Evolutionary conservation across 2,113 vertebrate genomes (phyloP), one percentile per base, ranked within the genome.

Genomic region (Rhizomys pruinosus): DNA sequence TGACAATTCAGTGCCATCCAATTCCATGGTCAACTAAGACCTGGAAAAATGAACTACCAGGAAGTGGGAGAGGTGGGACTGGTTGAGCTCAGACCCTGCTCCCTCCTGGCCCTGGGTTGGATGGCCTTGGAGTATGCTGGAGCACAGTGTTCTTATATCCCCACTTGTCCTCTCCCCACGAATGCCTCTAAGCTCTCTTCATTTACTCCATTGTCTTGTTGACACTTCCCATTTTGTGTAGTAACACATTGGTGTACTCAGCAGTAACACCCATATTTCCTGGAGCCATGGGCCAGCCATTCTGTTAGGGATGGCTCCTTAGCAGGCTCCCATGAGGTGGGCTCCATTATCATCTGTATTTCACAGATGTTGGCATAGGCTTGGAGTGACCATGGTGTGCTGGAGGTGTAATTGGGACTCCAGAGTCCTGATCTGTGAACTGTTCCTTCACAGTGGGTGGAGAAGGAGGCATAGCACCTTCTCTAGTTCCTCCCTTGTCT

Each of bases 271-370:
- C n/a, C 59, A 55, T 5, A 4, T 15, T 61, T 57, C 66, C 22
- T 5, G 20, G n/a, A 2, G 23, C 20, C 34, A 0, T 0, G 1
- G 5, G 66, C 9, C 10, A 10, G 88, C 66, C 3, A 2, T 23
- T 37, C 23, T 44, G 29, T n/a, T 22, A 61, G 44, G 55, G 39
- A 22, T 12, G 66, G 37, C 1, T 15, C 22, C 10, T 11, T 1
- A 12, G 52, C 55, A 44, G 4, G 32, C 25, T 11, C 71, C 34
- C 19, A 2, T 0, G 63, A 37, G 74, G 34, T 5, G 8, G 91
- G 73, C 10, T 19, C 34, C 8, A 0, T 63, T 11, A 9, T 3
- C 3, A 12, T 13, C 63, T 52, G 59, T 32, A 7, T n/a, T 42
- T 78, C 16, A 32, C 11, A 42, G 44, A 73, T 3, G 10, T 16